A percentile compares a stretch with the other conserved stretches of the same genome.
phyloP scores from a whole-genome alignment of 2,888 invertebrate genomes.

The Sphecodes monilicornis region DNA sequence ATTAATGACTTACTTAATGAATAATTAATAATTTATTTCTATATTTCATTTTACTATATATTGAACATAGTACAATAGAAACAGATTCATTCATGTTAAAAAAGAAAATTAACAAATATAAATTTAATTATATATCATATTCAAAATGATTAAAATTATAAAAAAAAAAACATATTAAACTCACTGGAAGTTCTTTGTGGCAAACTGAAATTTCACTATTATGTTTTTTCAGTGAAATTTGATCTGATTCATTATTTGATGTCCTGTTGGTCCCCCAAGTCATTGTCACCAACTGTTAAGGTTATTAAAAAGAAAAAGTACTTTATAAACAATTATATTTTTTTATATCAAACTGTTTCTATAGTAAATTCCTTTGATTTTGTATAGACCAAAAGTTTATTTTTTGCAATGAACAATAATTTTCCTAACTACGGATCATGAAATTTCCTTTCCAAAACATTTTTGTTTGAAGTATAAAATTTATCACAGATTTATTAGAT shows the following conservation, averaged over 20 bases:
- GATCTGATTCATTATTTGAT: slow-evolving; percentile 47
- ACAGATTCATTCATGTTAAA: neutral
- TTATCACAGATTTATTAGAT: neutral
- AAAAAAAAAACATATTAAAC: slow-evolving; percentile 45
- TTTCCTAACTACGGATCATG: neutral
- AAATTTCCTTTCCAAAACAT: neutral
- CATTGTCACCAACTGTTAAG: slow-evolving; percentile 64
- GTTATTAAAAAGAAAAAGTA: slow-evolving; percentile 38
- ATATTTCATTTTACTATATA: neutral
- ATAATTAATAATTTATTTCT: neutral
- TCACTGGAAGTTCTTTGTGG: slow-evolving; percentile 65
- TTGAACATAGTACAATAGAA: neutral
- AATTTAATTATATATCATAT: neutral
- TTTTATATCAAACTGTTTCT: slow-evolving; percentile 9
- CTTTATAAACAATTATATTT: slow-evolving; percentile 24
- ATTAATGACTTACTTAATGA: slow-evolving; percentile 5
- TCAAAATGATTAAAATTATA: slow-evolving; percentile 30
- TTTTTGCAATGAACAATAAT: neutral
- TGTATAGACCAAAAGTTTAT: neutral
- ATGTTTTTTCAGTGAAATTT: slow-evolving; percentile 50
- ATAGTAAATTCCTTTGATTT: neutral
- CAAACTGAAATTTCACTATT: slow-evolving; percentile 57
- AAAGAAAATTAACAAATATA: neutral
- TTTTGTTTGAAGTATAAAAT: neutral
- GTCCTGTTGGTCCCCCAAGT: slow-evolving; percentile 67